Base-by-base conservation (phyloP, 2,113 vertebrate genomes). In the Choloepus hoffmanni region DNA sequence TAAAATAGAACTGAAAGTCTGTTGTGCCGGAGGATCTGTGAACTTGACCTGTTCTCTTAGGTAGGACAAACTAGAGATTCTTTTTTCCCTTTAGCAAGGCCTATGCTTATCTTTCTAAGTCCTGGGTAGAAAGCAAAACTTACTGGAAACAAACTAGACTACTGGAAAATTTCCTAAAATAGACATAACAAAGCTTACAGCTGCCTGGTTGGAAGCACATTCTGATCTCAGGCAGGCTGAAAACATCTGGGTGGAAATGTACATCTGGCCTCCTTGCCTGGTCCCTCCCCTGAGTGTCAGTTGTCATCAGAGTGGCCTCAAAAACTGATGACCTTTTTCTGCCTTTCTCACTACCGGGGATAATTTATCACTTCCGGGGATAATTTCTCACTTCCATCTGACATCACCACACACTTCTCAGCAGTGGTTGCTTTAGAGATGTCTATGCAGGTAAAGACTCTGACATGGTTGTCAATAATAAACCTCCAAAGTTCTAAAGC, bases 121-220 rank as follows among this genome's bases (percentile, higher is more conserved):
- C 26, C 40, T 60, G 33, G 23, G 67, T 40, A 82, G 43, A 91
- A 79, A 67, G 77, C 26, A 70, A 87, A 87, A 55, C 88, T 62
- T 92, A 45, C 58, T 84, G 74, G 76, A 83, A 94, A 88, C 70
- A 90, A 92, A 63, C 58, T 4, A 77, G 72, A 68, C 77, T 70
- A 43, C n/a, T n/a, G 50, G 82, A 45, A 67, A 82, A 81, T 73
- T 94, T 92, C 85, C 91, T 68, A 78, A 92, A 72, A 63, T 24
- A 87, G 85, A 90, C 40, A 45, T 33, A 85, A 77, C 40, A 81
- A 82, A 89, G 74, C 50, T 78, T 55, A 85, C 50, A 28, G 90
- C 45, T 90, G 87, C 92, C 90, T 78, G 67, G 4, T 9, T 86
- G 90, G 95, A 95, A 93, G 87, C 77, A 94, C 72, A 90, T 19